Base-by-base conservation (phyloP, 2,888 invertebrate species). In the Patella pellucida region DNA sequence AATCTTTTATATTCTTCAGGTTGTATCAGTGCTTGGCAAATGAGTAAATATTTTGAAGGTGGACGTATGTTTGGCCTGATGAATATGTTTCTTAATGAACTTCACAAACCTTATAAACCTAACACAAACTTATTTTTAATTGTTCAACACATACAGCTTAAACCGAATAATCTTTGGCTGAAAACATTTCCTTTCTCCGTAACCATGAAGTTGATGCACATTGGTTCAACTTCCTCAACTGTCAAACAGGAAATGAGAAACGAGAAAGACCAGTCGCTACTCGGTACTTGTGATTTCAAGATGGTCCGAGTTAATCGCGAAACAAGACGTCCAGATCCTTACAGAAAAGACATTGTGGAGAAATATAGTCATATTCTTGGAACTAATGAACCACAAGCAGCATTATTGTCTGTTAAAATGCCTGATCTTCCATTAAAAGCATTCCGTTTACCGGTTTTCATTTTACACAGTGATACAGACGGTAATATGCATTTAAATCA, bases 21-120 rank as follows among this genome's bases (percentile, higher is more conserved):
- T 23, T 62, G 62, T 62, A 62, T 62, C 11, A 62, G 62, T 62
- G 62, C 62, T 23, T 62, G 62, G 62, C 19, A 62, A 62, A 23
- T 62, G 19, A n/a, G 62, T 23, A 62, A 62, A 23, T 23, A 12
- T 12, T 62, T 62, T 62, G 62, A 62, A 62, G 62, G 62, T 19
- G 62, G n/a, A 23, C 62, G 62, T 23, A 14, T 23, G 3, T 15
- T 62, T 23, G 19, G 12, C 19, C 14, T 62, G 19, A 12, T 62
- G 3, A 15, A 12, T 19, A 23, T 19, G 14, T 62, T 62, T 15
- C 19, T 23, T 23, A 62, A 5, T 19, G 62, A 23, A 19, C 62
- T 62, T 4, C 9, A 9, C 9, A 41, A 9, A 41, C 41, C 41
- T 41, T 41, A 41, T 41, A 41, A 41, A 41, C 41, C 41, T 41